Evolutionary conservation across 2,113 vertebrate genomes (phyloP), one percentile per base, ranked within the genome.

Genomic region (Anguilla rostrata): DNA sequence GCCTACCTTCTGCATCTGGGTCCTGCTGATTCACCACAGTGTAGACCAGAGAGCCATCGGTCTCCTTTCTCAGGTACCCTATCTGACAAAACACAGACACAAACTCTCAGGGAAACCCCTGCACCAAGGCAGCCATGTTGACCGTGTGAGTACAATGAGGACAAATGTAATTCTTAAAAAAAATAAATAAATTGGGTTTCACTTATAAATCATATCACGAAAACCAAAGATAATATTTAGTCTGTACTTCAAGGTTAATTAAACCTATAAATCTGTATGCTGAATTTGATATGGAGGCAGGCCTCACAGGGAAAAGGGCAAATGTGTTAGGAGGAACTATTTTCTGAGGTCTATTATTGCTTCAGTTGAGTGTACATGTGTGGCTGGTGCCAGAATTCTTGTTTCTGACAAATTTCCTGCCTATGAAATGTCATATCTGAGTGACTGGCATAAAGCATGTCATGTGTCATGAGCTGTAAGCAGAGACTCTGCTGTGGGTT

Each of bases 21-120:
- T 99, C 97, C 1, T 96, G 94, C 0, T 96, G 93, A 91, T 98
- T 99, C 87, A 99, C 98, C 83, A 99, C 98, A 0, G 94, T 97
- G 92, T 99, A 99, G 12, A 97, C 81, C 66, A 99, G 94, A 87
- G 95, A 94, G 20, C 96, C 94, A 0, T 98, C 97, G 6, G 94
- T 86, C 6, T 95, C 96, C 94, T 98, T 99, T 92, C 95, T 97
- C 88, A 99, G 93, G 90, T 97, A 97, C 46, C 98, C 98, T 86
- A 99, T 98, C 98, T 99, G 93, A 92, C 94, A 92, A 90, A 79
- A 90, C n/a, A 87, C 46, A 87, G 34, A 91, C 1, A 89, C 0
- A 90, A 85, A 18, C 39, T 79, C 18, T 46, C 11, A 29, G 18
- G 0, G 57, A 60, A 60, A 18, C 18, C 14, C 57, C 57, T 18